phyloP scores from a whole-genome alignment of 2,888 invertebrate species.

The Petrolisthes cinctipes region DNA sequence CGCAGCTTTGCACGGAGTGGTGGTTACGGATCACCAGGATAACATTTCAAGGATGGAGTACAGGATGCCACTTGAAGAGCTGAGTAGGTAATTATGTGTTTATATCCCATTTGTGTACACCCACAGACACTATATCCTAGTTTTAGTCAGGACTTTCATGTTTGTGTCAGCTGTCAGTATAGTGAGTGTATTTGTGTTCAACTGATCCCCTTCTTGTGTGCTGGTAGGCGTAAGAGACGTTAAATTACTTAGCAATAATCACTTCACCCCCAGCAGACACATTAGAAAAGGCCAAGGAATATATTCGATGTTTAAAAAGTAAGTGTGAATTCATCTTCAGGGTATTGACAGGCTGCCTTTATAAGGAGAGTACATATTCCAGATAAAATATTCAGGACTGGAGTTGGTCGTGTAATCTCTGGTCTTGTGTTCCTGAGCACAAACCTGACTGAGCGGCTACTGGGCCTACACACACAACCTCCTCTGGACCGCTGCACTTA shows the following conservation, averaged over 20 bases:
- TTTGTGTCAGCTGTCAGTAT: no score
- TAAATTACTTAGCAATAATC: no score
- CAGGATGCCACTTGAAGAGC: slow-evolving; percentile 33
- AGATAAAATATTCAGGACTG: slow-evolving; percentile 63
- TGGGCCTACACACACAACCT: slow-evolving; percentile 70
- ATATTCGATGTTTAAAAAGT: neutral
- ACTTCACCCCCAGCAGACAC: no score
- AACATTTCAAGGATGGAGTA: slow-evolving; percentile 35
- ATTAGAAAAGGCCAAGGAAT: neutral
- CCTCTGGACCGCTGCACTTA: slow-evolving; percentile 73
- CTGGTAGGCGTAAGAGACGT: no score
- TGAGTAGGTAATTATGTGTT: slow-evolving; percentile 36
- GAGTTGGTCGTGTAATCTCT: slow-evolving; percentile 68
- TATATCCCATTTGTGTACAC: neutral
- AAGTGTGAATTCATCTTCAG: neutral
- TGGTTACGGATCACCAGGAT: slow-evolving; percentile 68
- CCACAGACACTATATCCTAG: neutral
- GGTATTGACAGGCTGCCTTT: neutral
- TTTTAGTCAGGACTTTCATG: neutral
- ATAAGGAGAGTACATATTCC: neutral
- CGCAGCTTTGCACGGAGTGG: slow-evolving; percentile 71
- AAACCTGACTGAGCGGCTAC: slow-evolving; percentile 69
- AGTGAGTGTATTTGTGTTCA: no score
- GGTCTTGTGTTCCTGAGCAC: slow-evolving; percentile 71
- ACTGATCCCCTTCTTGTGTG: no score